phyloP scores from a whole-genome alignment of 2,888 invertebrate species.

The Rhaphigaster nebulosa region DNA sequence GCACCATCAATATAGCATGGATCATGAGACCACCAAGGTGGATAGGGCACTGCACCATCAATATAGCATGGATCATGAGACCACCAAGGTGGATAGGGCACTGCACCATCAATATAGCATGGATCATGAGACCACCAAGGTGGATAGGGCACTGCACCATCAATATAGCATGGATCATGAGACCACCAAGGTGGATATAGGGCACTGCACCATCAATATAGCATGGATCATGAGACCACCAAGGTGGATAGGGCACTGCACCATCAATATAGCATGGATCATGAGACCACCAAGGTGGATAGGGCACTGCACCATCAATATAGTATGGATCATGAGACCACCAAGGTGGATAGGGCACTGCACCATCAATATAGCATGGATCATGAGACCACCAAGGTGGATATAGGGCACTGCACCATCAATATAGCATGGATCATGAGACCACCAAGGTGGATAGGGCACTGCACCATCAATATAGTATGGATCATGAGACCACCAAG shows the following conservation, averaged over 20 bases:
- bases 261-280: not conserved
- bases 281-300: not conserved
- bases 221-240: not conserved
- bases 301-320: no score
- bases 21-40: not conserved
- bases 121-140: not conserved
- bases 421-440: not conserved
- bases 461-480: no score
- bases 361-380: not conserved
- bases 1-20: not conserved
- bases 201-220: no score
- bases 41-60: no score
- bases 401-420: no score
- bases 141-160: no score
- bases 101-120: no score
- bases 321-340: not conserved
- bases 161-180: not conserved
- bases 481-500: not conserved
- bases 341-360: no score
- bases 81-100: no score
- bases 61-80: not conserved
- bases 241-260: no score
- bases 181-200: no score
- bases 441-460: no score
- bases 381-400: not conserved